Base-by-base conservation (phyloP, 1,140 invertebrate species). In the Pectinophora gossypiella region DNA sequence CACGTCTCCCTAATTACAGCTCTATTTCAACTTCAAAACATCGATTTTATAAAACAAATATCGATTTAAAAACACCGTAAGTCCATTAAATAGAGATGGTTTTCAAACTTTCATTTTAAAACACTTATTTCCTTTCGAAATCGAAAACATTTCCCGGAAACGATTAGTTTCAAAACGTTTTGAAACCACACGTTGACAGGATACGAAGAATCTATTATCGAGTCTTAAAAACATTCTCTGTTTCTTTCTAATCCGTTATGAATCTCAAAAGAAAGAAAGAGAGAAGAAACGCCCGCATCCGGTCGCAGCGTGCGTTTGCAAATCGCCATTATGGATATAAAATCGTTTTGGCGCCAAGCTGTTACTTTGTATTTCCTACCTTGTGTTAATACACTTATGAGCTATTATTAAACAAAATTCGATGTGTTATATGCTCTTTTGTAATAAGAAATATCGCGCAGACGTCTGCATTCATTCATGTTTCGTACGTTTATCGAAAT, bases 151-250 rank as follows among this genome's bases (percentile, higher is more conserved):
- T 22, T 63, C 64, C 56, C 76, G 80, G 80, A 81, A 81, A 80
- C 77, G 77, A 84, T 84, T 84, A 81, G 80, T 84, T 81, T 79
- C 72, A 74, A 64, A 76, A 64, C 69, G n/a, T n/a, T n/a, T n/a
- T n/a, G n/a, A n/a, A n/a, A n/a, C n/a, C n/a, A n/a, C n/a, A n/a
- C n/a, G n/a, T n/a, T n/a, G 77, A 73, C 79, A 84, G 80, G 80
- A 84, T 81, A 76, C 68, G 66, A 81, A 67, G 67, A 75, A 76
- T 75, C 65, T 74, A 79, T 84, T 79, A 78, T 80, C 71, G 76
- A 80, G 80, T 83, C 73, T 71, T 74, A 73, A 76, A 83, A 78
- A 77, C 68, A 70, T 62, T 49, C 42, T 53, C 50, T 38, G 2
- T 79, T 63, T 56, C 68, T 15, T 52, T 76, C 53, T 5, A 44